Base-by-base conservation (phyloP, 64 coral and sea anemone genomes). In the Stichodactyla helianthus region DNA sequence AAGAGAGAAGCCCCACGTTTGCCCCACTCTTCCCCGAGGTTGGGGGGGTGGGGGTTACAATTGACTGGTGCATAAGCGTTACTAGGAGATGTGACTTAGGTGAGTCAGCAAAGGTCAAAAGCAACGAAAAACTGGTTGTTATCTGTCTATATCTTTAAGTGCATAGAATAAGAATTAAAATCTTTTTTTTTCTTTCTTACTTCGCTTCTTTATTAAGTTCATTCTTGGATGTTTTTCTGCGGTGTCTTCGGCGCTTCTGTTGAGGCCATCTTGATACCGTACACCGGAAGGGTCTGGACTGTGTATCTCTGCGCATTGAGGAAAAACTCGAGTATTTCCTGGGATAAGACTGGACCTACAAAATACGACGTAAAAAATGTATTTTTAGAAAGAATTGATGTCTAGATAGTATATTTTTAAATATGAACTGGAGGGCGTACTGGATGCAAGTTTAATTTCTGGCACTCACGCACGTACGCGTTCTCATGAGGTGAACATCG, bases 211-310 rank as follows among this genome's bases (percentile, higher is more conserved):
- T 74, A 31, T 13, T 74, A 6, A 58, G 54, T 4, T 84, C 54
- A 58, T 27, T 54, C 51, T 85, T 54, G 60, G 77, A 70, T 10
- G 13, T 14, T 79, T 20, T 90, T 22, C 78, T 85, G 28, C 83
- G 71, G 50, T 16, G 77, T 77, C 14, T 85, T 23, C 89, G 82
- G 26, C 83, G 50, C 23, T 85, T 90, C 55, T 85, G 89, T 64
- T 83, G 89, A 14, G 89, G 89, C 89, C 89, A 90, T 85, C 89
- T 85, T 52, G 89, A 90, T 50, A 90, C 31, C 6, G 54, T 90
- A 1, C 65, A 82, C 64, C 26, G 68, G 78, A 81, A 54, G 26
- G 52, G 20, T 50, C 78, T 81, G 78, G 78, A 4, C 50, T 51
- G 78, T 28, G 35, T 81, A 54, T 81, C 78, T 53, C 52, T 81